Base-by-base conservation (phyloP, 2,888 invertebrate species). In the Cheilosia vernalis region DNA sequence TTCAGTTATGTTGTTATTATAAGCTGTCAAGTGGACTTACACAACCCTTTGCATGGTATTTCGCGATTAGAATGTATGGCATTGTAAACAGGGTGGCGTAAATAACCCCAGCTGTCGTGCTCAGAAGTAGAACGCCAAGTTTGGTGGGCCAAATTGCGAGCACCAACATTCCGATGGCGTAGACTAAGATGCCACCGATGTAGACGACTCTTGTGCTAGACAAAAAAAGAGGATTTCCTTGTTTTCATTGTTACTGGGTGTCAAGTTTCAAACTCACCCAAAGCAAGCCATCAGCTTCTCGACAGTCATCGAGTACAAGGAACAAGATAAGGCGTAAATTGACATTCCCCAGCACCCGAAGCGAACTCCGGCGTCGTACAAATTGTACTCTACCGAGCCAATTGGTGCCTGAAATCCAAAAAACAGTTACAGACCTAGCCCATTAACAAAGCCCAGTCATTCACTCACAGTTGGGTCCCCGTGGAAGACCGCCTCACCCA, bases 401-500 rank as follows among this genome's bases (percentile, higher is more conserved):
- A 89, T 88, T 0, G 89, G 61, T 0, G 92, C 92, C 88, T 90
- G 33, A 1, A 17, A 49, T 17, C 24, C 33, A 33, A 17, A 24
- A 40, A n/a, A 13, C 27, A 3, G 30, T 47, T 6, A 19, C 15
- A 19, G 17, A 13, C 21, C 30, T 30, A 27, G n/a, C 15, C 1
- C 56, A 17, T 37, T 13, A 13, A 5, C 1, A 13, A 70, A 19
- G 21, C 19, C 10, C 7, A 42, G 9, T 40, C 84, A 74, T 15
- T 15, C 17, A 87, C 89, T 88, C 87, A 92, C 92, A 82, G 89
- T 89, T 15, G 94, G 94, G 89, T 94, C 92, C 0, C 94, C 94
- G 9, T 91, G 91, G 88, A 93, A 94, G 1, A 94, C 94, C 1
- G 93, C 93, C 89, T 95, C 94, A 0, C 94, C 95, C 1, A 95